phyloP scores from a whole-genome alignment of 1,140 invertebrate species.

The Monochamus saltuarius region DNA sequence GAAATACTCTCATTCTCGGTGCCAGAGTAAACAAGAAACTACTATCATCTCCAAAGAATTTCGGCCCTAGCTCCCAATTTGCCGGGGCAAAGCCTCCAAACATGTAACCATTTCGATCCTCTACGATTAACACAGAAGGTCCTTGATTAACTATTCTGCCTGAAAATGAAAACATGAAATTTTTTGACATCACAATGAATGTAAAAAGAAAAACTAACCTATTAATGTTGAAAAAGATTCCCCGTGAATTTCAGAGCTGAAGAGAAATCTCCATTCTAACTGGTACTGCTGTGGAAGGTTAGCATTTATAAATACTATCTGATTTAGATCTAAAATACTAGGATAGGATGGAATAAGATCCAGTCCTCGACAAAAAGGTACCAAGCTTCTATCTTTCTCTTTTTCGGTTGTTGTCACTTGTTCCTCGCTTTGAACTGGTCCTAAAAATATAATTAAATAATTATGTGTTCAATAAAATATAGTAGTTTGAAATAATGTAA shows the following conservation, averaged over 20 bases:
- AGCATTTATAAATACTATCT: conserved; percentile 76
- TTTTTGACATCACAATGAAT: not conserved
- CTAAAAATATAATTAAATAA: conserved; percentile 12
- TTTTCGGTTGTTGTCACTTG: conserved; percentile 17
- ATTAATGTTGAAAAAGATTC: conserved; percentile 82
- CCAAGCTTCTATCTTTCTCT: conserved; percentile 55
- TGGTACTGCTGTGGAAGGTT: conserved; percentile 71
- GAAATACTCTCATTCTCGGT: conserved; percentile 76
- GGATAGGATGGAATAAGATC: conserved; percentile 73
- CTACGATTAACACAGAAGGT: conserved; percentile 73
- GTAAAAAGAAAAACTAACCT: conserved; percentile 45
- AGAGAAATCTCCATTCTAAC: conserved; percentile 78
- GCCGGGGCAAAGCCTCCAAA: conserved; percentile 85
- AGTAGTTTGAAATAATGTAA: not conserved
- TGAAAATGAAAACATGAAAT: conserved; percentile 32
- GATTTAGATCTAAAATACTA: conserved; percentile 72
- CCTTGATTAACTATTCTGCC: conserved; percentile 76
- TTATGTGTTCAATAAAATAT: not conserved
- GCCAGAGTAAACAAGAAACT: conserved; percentile 82
- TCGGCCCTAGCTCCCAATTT: conserved; percentile 71
- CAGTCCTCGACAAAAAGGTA: conserved; percentile 60
- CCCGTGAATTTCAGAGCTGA: conserved; percentile 79
- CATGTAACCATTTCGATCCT: conserved; percentile 78
- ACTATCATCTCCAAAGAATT: conserved; percentile 70
- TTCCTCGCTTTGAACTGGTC: conserved; percentile 18